Evolutionary conservation across 2,888 invertebrate genomes (phyloP), one percentile per base, ranked within the genome.

Genomic region (Macrosiphum euphorbiae): DNA sequence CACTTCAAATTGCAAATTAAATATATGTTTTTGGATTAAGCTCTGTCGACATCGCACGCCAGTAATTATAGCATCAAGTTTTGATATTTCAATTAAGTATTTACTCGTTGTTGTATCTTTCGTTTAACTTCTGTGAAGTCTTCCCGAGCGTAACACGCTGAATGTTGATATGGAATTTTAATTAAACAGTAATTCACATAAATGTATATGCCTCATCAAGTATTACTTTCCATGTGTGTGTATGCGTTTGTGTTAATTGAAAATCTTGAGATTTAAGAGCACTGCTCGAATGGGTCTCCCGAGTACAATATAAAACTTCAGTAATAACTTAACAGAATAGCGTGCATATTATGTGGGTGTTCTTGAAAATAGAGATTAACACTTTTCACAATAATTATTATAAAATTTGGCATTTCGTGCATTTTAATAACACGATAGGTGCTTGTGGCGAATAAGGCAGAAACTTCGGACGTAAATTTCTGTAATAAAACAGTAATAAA

Each of bases 281-380:
- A 24, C 11, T 5, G 16, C 86, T n/a, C 7, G 55, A 91, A 91
- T 91, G 58, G 47, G 91, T n/a, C 91, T 86, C 91, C n/a, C 44
- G 86, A 86, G 91, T 47, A 91, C 91, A 86, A 58, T 91, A 91
- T n/a, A 58, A 91, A 91, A 91, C 86, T 86, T 91, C 44, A 10
- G 91, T 47, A 86, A 86, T 86, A 58, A 91, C 44, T 91, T 86
- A 58, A 58, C 44, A 58, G 20, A 58, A 8, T 50, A 90, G 47
- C 10, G 4, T 26, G 24, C 10, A 35, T 86, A 47, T 28, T 47
- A 20, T 47, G n/a, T 35, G 28, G 91, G n/a, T 58, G 2, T 24
- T 86, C 47, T 86, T 8, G 24, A 58, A 58, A 91, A 58, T n/a
- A 50, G 24, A n/a, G 47, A 58, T 91, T 58, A 91, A 91, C 41